Conservation (phyloP, 2,888 invertebrate genomes). For the Cerceris rybyensis region DNA sequence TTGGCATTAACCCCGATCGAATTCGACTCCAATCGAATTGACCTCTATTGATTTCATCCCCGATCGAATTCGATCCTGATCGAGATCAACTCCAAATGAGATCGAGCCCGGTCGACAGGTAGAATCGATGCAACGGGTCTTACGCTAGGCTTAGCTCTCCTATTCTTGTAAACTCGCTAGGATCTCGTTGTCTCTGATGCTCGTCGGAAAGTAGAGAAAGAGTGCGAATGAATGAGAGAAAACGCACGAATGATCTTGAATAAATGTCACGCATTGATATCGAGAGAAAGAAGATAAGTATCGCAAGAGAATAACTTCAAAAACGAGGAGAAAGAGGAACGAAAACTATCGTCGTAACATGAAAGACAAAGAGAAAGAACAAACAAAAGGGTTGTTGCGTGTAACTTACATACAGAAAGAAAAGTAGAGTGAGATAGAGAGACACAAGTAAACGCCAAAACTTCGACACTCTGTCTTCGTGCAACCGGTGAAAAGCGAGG, state of each 20-base stretch:
- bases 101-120: conserved; percentile 1
- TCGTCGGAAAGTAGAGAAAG: conserved; percentile 11
- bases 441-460: neutral
- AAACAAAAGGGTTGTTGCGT: neutral
- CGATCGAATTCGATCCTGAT: no score
- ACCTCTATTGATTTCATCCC: neutral
- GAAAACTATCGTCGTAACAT: no score
- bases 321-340: neutral
- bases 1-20: neutral
- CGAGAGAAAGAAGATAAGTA: neutral
- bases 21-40: no score
- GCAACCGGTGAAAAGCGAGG: conserved; percentile 5
- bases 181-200: conserved; percentile 21
- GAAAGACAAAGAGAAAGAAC: no score
- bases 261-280: conserved; percentile 3
- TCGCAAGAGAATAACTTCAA: neutral
- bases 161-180: conserved; percentile 23
- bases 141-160: conserved; percentile 8
- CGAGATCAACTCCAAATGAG: no score
- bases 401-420: neutral
- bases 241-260: conserved; percentile 14
- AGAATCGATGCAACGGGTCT: conserved; percentile 16
- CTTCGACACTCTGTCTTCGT: conserved; percentile 29
- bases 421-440: neutral
- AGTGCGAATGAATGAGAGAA: neutral